Conservation (phyloP, 2,888 invertebrate genomes). For the Mantis religiosa region DNA sequence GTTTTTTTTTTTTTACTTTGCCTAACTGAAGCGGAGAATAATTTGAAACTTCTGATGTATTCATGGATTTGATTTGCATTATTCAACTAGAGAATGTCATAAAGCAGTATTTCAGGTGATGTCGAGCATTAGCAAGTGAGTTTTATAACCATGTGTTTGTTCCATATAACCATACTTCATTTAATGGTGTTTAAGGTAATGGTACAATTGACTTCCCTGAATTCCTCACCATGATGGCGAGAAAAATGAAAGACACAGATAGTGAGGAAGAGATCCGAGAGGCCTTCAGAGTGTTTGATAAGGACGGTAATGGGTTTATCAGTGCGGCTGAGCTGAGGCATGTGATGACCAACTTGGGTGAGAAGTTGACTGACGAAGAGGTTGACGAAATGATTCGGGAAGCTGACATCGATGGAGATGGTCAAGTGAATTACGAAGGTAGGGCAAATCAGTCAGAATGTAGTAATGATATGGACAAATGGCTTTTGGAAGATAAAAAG, state of each 20-base stretch:
- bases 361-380: constrained; percentile 98
- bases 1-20: no score
- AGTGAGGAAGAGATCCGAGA: constrained; percentile 99
- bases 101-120: no score
- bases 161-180: not conserved
- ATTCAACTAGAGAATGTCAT: no score
- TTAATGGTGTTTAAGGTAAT: constrained; percentile 65
- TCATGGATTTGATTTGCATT: no score
- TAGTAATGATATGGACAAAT: not conserved
- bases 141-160: not conserved
- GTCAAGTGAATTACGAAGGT: constrained; percentile 98
- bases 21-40: no score
- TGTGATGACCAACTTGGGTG: constrained; percentile 99
- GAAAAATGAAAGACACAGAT: constrained; percentile 99
- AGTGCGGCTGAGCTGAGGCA: constrained; percentile 97
- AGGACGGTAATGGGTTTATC: constrained; percentile 99
- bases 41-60: no score
- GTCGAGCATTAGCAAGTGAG: not conserved
- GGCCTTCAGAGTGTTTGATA: constrained; percentile 98
- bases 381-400: constrained; percentile 99
- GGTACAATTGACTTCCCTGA: constrained; percentile 99
- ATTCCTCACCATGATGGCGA: constrained; percentile 99
- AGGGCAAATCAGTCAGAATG: constrained; percentile 36
- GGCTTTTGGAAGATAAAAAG: not conserved
- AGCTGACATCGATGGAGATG: constrained; percentile 98